Evolutionary conservation across 2,113 vertebrate species (phyloP), one percentile per base, ranked within the genome.

Genomic region (Gymnorhina tibicen): DNA sequence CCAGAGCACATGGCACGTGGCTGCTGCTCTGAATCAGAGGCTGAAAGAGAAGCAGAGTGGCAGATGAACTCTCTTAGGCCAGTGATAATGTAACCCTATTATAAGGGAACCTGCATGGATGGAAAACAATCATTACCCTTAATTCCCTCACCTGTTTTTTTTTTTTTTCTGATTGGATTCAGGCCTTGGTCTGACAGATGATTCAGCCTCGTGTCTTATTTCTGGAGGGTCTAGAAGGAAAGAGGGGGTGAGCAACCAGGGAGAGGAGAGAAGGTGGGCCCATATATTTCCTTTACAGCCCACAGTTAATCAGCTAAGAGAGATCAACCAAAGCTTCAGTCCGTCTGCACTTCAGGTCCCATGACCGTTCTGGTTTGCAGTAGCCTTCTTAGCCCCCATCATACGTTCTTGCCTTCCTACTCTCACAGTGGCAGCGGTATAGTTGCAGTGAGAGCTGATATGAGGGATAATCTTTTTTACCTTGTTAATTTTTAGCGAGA

Each of bases 391-490:
- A 93, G 42, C 12, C 33, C 23, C 35, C 2, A 0, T 77, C 35
- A 2, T 56, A 39, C 5, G 6, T 78, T 91, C 50, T 56, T 89
- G 27, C 69, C 32, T 82, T 59, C n/a, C 32, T 77, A n/a, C 66
- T 91, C 37, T 74, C 42, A 24, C 7, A 10, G 19, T 60, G 21
- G 52, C 73, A 84, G 85, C 0, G 0, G 10, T 77, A 24, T 41
- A 37, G 42, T 70, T 93, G 82, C 77, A 87, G 35, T 59, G 77
- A 68, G 87, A 87, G 66, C 62, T 91, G 69, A 60, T 82, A 69
- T 27, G 53, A 75, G 60, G 77, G 81, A 82, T 87, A 78, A 89
- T 87, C 74, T 85, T 55, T 93, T 93, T 85, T 81, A 75, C 74
- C 41, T 91, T 3, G 1, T 72, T 94, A 89, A 68, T 87, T 93